Evolutionary conservation across 2,113 vertebrate species (phyloP), one percentile per base, ranked within the genome.

Genomic region (Bujurquina vittata): DNA sequence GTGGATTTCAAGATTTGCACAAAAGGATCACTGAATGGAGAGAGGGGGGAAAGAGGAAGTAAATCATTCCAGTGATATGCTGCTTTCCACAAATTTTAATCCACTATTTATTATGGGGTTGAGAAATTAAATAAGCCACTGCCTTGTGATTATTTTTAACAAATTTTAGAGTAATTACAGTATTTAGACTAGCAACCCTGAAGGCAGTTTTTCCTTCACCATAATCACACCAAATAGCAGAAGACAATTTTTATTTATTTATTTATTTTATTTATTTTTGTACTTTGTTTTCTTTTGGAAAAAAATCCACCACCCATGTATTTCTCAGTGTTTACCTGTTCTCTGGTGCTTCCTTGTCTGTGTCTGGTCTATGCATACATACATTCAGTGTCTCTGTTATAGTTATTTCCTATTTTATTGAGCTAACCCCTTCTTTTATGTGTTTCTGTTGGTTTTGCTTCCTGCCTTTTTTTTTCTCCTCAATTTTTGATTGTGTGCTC

Each of bases 1-100:
- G 88, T 94, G 86, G 97, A 93, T 88, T 96, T 96, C 90, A 98
- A 93, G 90, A 97, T 95, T 91, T 97, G 96, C 89, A 96, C 97
- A 93, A 98, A 98, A 29, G 97, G 96, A 37, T 37, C 9, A 37
- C 35, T 37, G 35, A 37, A 37, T 2, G 33, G 33, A 6, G 33
- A 2, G 8, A 7, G 33, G 33, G 33, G 7, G 5, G 46, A 26
- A 22, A 67, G 15, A 67, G 63, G 20, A 62, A 4, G 61, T 40
- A 40, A 63, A 65, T 11, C n/a, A 63, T 15, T 40, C 7, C 35
- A 65, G 35, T 12, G 20, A 4, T 40, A 23, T 37, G 22, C 1
- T 15, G 0, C 20, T 31, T 72, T 69, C 10, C 22, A 20, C 9
- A 46, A 14, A 67, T 67, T 46, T 46, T 67, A 46, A 26, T 46